phyloP scores from a whole-genome alignment of 2,888 invertebrate species.

The Sicus ferrugineus region DNA sequence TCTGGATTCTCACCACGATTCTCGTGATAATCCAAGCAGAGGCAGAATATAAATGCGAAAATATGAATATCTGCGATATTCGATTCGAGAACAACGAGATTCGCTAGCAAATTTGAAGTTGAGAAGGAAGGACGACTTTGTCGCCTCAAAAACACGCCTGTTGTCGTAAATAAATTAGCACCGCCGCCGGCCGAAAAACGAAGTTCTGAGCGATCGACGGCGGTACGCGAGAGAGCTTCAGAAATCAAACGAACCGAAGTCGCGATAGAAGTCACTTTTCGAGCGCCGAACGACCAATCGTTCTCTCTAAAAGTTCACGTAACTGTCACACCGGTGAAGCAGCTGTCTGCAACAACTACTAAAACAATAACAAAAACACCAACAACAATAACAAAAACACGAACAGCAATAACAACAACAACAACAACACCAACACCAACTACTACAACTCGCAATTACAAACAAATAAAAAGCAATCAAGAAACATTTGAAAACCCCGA shows the following conservation, averaged over 20 bases:
- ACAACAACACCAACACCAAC: not conserved
- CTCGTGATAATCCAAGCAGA: no score
- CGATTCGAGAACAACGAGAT: not conserved
- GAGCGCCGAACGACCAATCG: not conserved
- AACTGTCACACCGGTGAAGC: conserved; percentile 20
- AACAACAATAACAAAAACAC: no score
- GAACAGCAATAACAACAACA: not conserved
- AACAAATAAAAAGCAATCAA: not conserved
- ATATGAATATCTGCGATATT: not conserved
- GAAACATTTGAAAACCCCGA: conserved; percentile 1
- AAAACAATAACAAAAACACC: conserved; percentile 29
- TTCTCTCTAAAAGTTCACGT: conserved; percentile 16
- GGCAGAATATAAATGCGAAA: not conserved
- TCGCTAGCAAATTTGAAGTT: not conserved
- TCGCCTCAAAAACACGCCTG: no score
- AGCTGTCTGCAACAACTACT: not conserved
- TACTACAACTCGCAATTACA: not conserved
- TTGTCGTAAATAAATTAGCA: no score
- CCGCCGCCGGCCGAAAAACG: no score
- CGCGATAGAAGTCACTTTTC: conserved; percentile 15
- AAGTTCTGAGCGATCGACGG: no score
- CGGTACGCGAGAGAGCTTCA: no score
- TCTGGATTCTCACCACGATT: no score
- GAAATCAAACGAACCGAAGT: not conserved
- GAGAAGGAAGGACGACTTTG: no score